Conservation (phyloP, 2,797 vertebrate species). For the Eptatretus atami region DNA sequence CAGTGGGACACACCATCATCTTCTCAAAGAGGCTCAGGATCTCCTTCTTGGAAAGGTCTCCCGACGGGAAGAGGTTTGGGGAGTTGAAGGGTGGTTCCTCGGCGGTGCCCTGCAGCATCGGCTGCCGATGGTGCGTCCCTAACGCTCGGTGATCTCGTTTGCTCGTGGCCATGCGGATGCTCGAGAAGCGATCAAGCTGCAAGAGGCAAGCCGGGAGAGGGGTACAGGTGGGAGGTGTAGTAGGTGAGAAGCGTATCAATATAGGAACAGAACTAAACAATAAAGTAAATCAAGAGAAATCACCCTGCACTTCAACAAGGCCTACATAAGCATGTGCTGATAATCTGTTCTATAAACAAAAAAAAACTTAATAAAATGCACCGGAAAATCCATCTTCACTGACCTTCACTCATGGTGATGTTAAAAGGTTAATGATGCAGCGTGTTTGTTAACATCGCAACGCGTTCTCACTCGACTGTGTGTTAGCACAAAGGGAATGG, state of each 20-base stretch:
- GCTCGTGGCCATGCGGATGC: slow-evolving; percentile 57
- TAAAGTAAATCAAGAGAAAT: too few species aligned
- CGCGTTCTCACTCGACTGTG: too few species aligned
- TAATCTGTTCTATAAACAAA: too few species aligned
- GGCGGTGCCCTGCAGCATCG: slow-evolving; percentile 29
- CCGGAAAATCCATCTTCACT: too few species aligned
- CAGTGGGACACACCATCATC: slow-evolving; percentile 37
- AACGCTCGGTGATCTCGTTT: slow-evolving; percentile 28
- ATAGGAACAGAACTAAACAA: neutral
- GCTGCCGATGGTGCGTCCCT: slow-evolving; percentile 14
- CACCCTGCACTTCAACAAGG: too few species aligned
- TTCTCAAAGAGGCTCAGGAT: slow-evolving; percentile 52
- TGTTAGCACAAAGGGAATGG: too few species aligned
- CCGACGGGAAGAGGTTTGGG: slow-evolving; percentile 14
- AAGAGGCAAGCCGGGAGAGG: slow-evolving; percentile 7
- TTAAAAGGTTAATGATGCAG: neutral
- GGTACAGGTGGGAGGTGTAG: neutral
- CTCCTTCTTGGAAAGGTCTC: slow-evolving; percentile 26
- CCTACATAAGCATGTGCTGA: too few species aligned
- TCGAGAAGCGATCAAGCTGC: slow-evolving; percentile 61
- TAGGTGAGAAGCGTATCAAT: neutral
- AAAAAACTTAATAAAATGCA: too few species aligned
- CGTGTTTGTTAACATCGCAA: neutral
- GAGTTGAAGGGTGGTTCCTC: slow-evolving; percentile 21
- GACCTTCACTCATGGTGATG: too few species aligned